phyloP scores from a whole-genome alignment of 2,888 invertebrate species.

The Boloria selene region DNA sequence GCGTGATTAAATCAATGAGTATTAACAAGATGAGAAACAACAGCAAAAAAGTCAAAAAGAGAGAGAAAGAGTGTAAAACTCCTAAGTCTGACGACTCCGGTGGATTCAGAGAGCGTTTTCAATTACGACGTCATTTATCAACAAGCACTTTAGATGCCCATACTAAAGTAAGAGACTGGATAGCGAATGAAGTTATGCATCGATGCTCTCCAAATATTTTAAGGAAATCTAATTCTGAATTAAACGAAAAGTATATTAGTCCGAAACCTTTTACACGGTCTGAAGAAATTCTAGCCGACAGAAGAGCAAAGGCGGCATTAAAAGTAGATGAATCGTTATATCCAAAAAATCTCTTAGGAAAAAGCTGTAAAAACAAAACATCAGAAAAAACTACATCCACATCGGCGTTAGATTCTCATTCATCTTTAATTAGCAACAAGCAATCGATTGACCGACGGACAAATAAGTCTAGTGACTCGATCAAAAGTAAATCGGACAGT shows the following conservation, averaged over 20 bases:
- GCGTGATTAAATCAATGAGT: conserved; percentile 82
- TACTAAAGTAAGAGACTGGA: conserved; percentile 94
- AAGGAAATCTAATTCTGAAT: conserved; percentile 75
- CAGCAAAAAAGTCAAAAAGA: conserved; percentile 78
- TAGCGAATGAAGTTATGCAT: conserved; percentile 89
- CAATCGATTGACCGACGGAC: conserved; percentile 56
- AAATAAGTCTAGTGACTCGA: conserved; percentile 71
- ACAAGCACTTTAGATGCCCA: conserved; percentile 92
- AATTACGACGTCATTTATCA: conserved; percentile 87
- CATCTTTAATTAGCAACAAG: conserved; percentile 67
- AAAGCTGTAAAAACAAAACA: conserved; percentile 61
- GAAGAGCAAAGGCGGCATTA: conserved; percentile 52
- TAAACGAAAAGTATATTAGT: conserved; percentile 56
- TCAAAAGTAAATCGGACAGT: conserved; percentile 72
- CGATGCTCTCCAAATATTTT: conserved; percentile 86
- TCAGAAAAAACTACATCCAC: conserved; percentile 76
- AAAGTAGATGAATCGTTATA: conserved; percentile 50
- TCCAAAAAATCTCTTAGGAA: conserved; percentile 50
- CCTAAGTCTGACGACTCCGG: conserved; percentile 81
- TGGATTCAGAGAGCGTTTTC: conserved; percentile 83
- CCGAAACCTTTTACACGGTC: conserved; percentile 71
- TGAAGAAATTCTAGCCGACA: conserved; percentile 72
- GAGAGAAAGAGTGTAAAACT: conserved; percentile 82
- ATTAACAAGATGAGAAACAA: conserved; percentile 78
- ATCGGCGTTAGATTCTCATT: conserved; percentile 73